These are phyloP conservation scores for Laterallus jamaicensis DNA, from an alignment of 2,113 vertebrate genomes.

Conservation along the genomic window DNA sequence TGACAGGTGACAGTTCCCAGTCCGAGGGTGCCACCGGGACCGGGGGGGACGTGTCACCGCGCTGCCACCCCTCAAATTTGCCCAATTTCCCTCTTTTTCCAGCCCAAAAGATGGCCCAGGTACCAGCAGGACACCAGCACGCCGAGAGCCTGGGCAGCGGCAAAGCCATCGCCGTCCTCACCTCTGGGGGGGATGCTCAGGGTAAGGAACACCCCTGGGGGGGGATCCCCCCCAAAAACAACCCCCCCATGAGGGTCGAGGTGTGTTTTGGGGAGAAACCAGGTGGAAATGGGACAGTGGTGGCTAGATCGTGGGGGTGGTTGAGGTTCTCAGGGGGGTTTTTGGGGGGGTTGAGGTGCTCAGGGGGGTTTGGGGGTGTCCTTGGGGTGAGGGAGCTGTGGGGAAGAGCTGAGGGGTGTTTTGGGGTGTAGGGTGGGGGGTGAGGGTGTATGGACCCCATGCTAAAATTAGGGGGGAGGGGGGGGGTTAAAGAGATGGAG, in stretches of 20 bases:
- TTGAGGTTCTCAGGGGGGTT: background rate
- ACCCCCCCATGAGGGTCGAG: too few species aligned
- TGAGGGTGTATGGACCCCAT: too few species aligned
- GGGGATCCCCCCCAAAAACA: too few species aligned
- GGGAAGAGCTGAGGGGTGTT: too few species aligned
- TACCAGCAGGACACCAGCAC: constrained; percentile 4
- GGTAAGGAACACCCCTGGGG: constrained; percentile 70
- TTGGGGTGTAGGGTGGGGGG: too few species aligned
- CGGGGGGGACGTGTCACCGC: too few species aligned
- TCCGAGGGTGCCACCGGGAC: background rate
- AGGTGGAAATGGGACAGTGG: background rate
- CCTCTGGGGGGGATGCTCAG: constrained; percentile 94
- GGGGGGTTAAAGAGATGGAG: background rate
- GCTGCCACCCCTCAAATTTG: background rate
- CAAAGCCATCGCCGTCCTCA: constrained; percentile 92
- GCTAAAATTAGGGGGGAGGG: too few species aligned
- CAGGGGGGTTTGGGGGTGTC: too few species aligned
- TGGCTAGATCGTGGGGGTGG: background rate
- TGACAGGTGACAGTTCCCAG: background rate
- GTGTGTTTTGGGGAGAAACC: background rate
- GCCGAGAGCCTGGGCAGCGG: constrained; percentile 81
- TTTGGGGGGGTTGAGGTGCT: background rate
- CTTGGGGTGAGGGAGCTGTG: too few species aligned
- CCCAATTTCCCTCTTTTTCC: constrained; percentile 7
- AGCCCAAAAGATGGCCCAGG: constrained; percentile 72